Percentiles rank a stretch among this genome's conserved stretches.
Conservation (phyloP, 53 echinoderm and acorn worm species). For the Antedon mediterranea region DNA sequence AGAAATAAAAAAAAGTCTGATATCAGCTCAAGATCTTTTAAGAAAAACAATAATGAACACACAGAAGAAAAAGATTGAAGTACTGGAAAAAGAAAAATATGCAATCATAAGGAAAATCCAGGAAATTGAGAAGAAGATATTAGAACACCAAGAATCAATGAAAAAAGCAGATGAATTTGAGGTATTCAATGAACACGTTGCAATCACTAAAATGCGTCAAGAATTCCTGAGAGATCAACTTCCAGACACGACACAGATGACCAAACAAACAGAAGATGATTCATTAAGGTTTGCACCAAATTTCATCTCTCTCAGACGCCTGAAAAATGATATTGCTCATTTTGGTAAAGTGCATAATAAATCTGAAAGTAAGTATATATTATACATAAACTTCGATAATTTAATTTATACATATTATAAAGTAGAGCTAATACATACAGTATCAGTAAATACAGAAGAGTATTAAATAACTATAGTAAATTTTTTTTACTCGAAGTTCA, state of each 20-base stretch:
- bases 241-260: not conserved
- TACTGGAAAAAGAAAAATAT: not conserved
- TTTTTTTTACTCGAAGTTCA: too few relatives aligned
- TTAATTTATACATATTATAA: too few relatives aligned
- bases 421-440: too few relatives aligned
- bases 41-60: not conserved
- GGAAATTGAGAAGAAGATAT: not conserved
- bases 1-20: not conserved
- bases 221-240: not conserved
- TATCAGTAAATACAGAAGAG: too few relatives aligned
- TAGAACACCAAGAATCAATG: not conserved
- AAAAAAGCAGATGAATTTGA: not conserved
- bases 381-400: too few relatives aligned
- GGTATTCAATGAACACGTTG: not conserved
- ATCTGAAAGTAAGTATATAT: too few relatives aligned
- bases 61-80: not conserved
- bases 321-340: not conserved
- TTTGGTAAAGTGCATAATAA: not conserved
- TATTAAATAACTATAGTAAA: too few relatives aligned
- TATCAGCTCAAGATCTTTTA: not conserved
- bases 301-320: not conserved
- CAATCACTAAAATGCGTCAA: not conserved
- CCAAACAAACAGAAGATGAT: not conserved
- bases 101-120: not conserved
- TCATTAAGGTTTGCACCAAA: not conserved